Evolutionary conservation across 2,888 invertebrate species (phyloP).

Genomic region (Heliconius sara): DNA sequence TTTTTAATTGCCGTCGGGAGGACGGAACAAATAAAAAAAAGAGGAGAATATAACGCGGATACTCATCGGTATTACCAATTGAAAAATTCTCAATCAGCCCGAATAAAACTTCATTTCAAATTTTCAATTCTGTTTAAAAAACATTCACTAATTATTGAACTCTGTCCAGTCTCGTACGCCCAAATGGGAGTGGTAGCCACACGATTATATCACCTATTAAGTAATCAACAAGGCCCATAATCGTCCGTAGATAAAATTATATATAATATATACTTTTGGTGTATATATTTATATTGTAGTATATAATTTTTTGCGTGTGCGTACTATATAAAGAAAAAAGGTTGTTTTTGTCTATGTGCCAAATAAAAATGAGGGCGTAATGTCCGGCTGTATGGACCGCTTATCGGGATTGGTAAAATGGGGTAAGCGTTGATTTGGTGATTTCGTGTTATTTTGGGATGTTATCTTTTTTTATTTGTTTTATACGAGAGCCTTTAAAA

Average conservation of each 20-base stretch:
- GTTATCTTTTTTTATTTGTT: not conserved
- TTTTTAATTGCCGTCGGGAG: slow-evolving; percentile 53
- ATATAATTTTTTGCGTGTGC: slow-evolving; percentile 56
- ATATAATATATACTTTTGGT: slow-evolving; percentile 50
- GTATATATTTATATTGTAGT: slow-evolving; percentile 54
- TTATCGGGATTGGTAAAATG: slow-evolving; percentile 65
- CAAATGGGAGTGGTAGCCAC: slow-evolving; percentile 52
- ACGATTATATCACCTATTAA: slow-evolving; percentile 47
- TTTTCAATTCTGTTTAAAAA: slow-evolving; percentile 77
- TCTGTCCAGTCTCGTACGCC: slow-evolving; percentile 56
- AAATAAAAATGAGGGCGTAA: slow-evolving; percentile 83
- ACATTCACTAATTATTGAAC: slow-evolving; percentile 80
- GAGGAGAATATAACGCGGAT: slow-evolving; percentile 45
- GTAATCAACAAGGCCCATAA: slow-evolving; percentile 50
- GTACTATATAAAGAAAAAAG: slow-evolving; percentile 76
- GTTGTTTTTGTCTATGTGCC: slow-evolving; percentile 83
- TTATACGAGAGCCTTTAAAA: not conserved
- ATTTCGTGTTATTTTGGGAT: not conserved
- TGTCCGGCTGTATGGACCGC: slow-evolving; percentile 77
- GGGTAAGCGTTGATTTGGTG: slow-evolving; percentile 52
- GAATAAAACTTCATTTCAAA: slow-evolving; percentile 80
- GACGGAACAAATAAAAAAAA: slow-evolving; percentile 51
- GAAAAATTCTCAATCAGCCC: slow-evolving; percentile 67
- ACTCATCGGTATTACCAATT: slow-evolving; percentile 64
- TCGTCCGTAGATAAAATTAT: slow-evolving; percentile 51